phyloP scores from a whole-genome alignment of 2,888 invertebrate species.

The Napeogenes inachia region DNA sequence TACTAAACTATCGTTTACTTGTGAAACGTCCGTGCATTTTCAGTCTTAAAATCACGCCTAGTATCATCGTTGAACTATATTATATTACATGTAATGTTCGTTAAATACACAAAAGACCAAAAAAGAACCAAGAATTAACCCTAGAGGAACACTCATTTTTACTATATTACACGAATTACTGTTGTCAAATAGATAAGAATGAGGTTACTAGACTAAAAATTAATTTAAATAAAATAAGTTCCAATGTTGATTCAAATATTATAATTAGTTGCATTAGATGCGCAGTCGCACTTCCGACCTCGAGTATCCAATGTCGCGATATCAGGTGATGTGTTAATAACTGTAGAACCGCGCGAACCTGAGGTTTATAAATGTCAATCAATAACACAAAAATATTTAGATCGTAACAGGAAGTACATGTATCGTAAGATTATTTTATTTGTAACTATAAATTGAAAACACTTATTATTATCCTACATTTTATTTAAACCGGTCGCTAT shows the following conservation, averaged over 20 bases:
- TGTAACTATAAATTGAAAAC: too few species aligned
- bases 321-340: conserved; percentile 9
- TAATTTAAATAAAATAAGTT: background rate
- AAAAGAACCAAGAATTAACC: too few species aligned
- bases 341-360: background rate
- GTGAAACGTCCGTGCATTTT: too few species aligned
- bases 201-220: background rate
- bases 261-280: background rate
- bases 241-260: background rate
- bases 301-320: conserved; percentile 7
- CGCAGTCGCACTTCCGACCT: conserved; percentile 3
- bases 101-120: too few species aligned
- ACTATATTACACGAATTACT: too few species aligned
- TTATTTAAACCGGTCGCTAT: too few species aligned
- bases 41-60: too few species aligned
- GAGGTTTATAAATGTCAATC: background rate
- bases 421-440: background rate
- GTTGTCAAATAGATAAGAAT: background rate
- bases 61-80: too few species aligned
- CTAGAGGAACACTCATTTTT: too few species aligned
- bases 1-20: too few species aligned
- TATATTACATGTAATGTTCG: too few species aligned
- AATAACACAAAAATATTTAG: background rate
- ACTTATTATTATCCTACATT: too few species aligned
- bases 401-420: background rate